A percentile compares a stretch with the other conserved stretches of the same genome.
phyloP scores from a whole-genome alignment of 2,113 vertebrate genomes.

The Mus pahari region DNA sequence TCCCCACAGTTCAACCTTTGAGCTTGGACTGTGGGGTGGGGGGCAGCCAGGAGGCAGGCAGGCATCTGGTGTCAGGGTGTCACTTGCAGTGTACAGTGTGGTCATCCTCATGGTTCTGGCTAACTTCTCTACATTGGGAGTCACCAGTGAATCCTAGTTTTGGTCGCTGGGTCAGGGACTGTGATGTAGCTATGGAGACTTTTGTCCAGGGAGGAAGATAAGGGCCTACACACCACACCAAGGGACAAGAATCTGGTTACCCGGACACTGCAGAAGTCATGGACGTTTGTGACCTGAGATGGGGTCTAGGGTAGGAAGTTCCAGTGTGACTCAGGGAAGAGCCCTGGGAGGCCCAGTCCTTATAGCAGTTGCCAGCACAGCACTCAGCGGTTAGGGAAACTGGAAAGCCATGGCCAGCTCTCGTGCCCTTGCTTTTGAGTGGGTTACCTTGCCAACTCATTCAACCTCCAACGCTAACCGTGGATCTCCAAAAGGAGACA shows the following conservation, averaged over 20 bases:
- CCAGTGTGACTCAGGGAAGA: background rate
- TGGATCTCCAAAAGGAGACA: background rate
- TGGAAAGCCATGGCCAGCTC: background rate
- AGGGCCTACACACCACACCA: background rate
- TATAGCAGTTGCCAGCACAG: background rate
- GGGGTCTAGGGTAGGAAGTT: background rate
- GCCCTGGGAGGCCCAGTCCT: background rate
- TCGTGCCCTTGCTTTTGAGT: background rate
- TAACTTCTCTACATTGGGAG: background rate
- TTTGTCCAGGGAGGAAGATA: background rate
- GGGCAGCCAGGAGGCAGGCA: accelerated
- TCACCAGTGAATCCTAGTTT: background rate
- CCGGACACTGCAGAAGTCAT: background rate
- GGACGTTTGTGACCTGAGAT: background rate
- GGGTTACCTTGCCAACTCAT: background rate
- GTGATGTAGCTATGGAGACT: background rate
- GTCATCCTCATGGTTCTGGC: background rate
- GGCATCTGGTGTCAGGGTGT: background rate
- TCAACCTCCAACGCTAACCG: too few relatives aligned
- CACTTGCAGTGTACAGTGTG: background rate
- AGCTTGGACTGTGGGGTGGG: background rate
- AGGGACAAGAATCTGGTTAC: background rate
- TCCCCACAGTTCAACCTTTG: background rate
- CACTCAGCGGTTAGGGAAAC: too few relatives aligned
- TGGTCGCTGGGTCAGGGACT: background rate